A percentile compares a stretch with the other conserved stretches of the same genome.
phyloP scores from a whole-genome alignment of 1,140 invertebrate species.

The Pemphigus obesinymphae region DNA sequence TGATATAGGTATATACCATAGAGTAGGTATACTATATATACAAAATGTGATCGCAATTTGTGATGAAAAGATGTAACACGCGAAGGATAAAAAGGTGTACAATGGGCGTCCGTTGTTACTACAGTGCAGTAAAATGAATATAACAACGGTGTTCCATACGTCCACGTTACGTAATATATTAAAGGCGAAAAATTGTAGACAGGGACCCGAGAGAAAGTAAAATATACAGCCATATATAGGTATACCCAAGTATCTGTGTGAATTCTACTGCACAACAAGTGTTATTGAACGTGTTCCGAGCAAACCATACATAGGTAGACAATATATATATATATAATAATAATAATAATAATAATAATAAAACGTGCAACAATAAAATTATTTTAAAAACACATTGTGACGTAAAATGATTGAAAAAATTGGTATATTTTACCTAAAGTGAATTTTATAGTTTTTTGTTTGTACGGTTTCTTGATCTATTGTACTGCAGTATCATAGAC shows the following conservation, averaged over 20 bases:
- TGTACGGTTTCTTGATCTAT: too few relatives aligned
- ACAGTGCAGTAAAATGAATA: not conserved
- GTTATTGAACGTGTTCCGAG: not conserved
- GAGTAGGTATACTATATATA: not conserved
- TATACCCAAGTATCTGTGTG: not conserved
- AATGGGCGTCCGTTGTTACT: not conserved
- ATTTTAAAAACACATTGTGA: not conserved
- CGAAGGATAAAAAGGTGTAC: not conserved
- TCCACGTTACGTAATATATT: not conserved
- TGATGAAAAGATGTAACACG: not conserved
- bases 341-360: too few relatives aligned
- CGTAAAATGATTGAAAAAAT: too few relatives aligned
- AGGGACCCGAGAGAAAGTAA: conserved; percentile 1
- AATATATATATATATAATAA: not conserved
- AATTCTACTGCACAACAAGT: not conserved
- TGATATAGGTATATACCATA: not conserved
- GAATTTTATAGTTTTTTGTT: too few relatives aligned
- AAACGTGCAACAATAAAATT: not conserved
- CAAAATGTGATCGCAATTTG: not conserved
- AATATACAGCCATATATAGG: not conserved
- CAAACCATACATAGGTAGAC: not conserved
- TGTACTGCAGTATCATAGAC: not conserved
- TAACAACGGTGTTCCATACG: not conserved
- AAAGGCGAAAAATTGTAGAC: not conserved
- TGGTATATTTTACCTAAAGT: too few relatives aligned